These are phyloP conservation scores for Diploscapter pachys DNA, from an alignment of 1,140 invertebrate species.

Conservation along the genomic window DNA sequence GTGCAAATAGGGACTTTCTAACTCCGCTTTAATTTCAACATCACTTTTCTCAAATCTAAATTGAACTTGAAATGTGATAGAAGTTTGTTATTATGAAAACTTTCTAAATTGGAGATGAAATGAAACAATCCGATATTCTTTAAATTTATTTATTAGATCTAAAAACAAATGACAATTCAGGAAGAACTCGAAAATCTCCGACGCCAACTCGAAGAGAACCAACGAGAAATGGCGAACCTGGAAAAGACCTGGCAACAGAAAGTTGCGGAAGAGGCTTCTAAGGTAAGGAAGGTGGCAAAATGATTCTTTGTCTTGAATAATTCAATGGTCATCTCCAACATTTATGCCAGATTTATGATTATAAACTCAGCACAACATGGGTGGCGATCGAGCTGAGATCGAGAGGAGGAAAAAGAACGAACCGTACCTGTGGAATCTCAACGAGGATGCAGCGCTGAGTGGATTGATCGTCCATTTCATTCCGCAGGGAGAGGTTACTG, in stretches of 20 bases:
- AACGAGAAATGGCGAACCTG: constrained; percentile 65
- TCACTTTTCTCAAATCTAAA: too few species aligned
- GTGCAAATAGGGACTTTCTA: too few species aligned
- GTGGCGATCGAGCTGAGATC: constrained; percentile 57
- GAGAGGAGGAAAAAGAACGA: constrained; percentile 63
- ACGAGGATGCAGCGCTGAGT: constrained; percentile 66
- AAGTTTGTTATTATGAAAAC: too few species aligned
- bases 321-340: too few species aligned
- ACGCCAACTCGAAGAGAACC: constrained; percentile 63
- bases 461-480: constrained; percentile 67
- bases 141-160: too few species aligned
- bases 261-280: constrained; percentile 62
- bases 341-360: neutral
- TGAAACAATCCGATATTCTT: neutral
- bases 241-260: constrained; percentile 65
- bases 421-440: constrained; percentile 67
- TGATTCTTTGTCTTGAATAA: constrained; percentile 17
- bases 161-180: constrained; percentile 38
- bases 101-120: neutral
- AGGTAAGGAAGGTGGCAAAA: constrained; percentile 40
- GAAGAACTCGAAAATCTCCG: constrained; percentile 62
- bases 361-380: constrained; percentile 27
- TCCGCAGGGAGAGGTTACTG: constrained; percentile 60
- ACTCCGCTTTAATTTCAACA: too few species aligned
- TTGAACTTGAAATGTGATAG: too few species aligned